Evolutionary conservation across 1,140 invertebrate species (phyloP), one percentile per base, ranked within the genome.

Genomic region (Drosophila bifasciata): DNA sequence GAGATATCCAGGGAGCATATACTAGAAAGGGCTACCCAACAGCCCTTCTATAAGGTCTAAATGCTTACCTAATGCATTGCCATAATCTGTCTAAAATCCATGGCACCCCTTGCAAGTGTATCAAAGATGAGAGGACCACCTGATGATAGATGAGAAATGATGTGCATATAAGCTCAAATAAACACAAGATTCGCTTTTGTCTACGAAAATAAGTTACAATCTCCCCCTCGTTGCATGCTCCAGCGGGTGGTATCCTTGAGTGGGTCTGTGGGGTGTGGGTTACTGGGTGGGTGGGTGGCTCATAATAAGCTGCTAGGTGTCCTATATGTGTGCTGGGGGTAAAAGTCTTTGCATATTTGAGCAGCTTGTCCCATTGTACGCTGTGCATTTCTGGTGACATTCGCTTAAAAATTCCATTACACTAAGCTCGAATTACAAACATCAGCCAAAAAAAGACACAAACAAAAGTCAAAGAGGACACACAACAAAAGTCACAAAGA

Each of bases 381-480:
- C 71, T 71, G 66, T 84, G 59, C 67, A 72, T 83, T 76, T 79
- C 62, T 56, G 78, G 78, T 89, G 83, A 88, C 84, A 88, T 88
- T 88, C 84, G 77, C 83, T 88, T 88, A 88, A 88, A 88, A 88
- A 88, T 88, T 88, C 83, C 83, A 88, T 88, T 88, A 88, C 79
- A 68, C 67, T 78, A 78, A 83, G 84, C 78, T 79, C 63, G 68
- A 79, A 88, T 88, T 88, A 88, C 19, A 25, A 19, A 39, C 16
- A 52, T 11, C n/a, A 40, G 43, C 11, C 36, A 19, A n/a, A 9
- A 8, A 17, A 58, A 52, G n/a, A n/a, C n/a, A n/a, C 19, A 25
- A 19, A 36, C 16, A 52, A n/a, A 17, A 39, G 43, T 16, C 32
- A 19, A n/a, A 9, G 11, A 16, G 28, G 16, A 39, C 13, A 15